Evolutionary conservation across 2,797 vertebrate species (phyloP).

Genomic region (Merluccius polli): DNA sequence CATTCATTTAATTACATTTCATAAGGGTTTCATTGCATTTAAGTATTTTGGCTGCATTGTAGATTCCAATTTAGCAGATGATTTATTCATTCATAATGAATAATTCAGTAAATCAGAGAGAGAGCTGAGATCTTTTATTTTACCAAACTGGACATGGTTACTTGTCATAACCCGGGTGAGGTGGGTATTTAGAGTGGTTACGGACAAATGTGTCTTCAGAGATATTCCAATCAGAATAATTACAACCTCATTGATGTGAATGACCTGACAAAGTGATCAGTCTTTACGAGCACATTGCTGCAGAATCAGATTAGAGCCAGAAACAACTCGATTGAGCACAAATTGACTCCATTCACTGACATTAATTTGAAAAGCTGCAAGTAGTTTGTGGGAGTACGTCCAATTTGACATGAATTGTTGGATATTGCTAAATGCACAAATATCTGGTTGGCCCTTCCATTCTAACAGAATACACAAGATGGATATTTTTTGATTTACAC

Average conservation of each 20-base stretch:
- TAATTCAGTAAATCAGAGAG: neutral
- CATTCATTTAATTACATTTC: neutral
- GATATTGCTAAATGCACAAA: slow-evolving; percentile 15
- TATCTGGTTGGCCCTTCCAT: neutral
- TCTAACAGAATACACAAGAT: slow-evolving; percentile 22
- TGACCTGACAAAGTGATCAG: slow-evolving; percentile 49
- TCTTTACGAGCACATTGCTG: slow-evolving; percentile 50
- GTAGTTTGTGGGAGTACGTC: slow-evolving; percentile 47
- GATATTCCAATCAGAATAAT: slow-evolving; percentile 37
- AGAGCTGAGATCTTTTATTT: neutral
- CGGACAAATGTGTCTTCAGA: slow-evolving; percentile 21
- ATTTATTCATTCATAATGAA: neutral
- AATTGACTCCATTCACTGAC: slow-evolving; percentile 47
- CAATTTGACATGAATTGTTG: slow-evolving; percentile 41
- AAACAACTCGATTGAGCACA: slow-evolving; percentile 43
- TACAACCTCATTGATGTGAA: slow-evolving; percentile 42
- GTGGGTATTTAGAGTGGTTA: slow-evolving; percentile 14
- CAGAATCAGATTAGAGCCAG: slow-evolving; percentile 53
- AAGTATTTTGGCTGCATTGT: neutral
- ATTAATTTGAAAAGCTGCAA: slow-evolving; percentile 48
- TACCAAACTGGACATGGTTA: neutral
- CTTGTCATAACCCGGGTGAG: neutral
- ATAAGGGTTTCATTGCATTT: neutral
- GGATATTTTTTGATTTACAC: slow-evolving; percentile 42
- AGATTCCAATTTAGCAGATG: neutral